Evolutionary conservation across 1,140 invertebrate species (phyloP).

Genomic region (Orchesella cincta): DNA sequence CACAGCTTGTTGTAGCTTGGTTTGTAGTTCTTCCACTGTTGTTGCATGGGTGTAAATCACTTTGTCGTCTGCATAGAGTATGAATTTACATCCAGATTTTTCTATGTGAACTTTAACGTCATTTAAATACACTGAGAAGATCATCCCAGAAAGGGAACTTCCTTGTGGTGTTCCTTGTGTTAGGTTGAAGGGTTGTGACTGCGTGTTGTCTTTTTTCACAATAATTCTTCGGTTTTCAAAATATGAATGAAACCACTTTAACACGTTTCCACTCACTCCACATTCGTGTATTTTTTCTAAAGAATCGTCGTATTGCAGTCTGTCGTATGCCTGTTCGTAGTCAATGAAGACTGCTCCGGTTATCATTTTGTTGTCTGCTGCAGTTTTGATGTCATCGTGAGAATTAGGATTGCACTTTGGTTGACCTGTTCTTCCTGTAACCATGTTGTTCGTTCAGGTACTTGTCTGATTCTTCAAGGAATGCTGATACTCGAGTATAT

Average conservation of each 20-base stretch:
- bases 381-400: conserved; percentile 1
- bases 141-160: not conserved
- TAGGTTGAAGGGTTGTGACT: not conserved
- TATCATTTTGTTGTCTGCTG: too few species aligned
- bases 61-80: not conserved
- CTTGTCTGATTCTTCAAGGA: not conserved
- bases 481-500: not conserved
- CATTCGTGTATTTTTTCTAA: not conserved
- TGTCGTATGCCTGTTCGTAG: not conserved
- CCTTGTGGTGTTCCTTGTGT: not conserved
- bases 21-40: not conserved
- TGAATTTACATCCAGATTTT: not conserved
- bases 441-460: not conserved
- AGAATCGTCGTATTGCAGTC: not conserved
- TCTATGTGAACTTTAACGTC: not conserved
- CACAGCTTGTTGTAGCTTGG: not conserved
- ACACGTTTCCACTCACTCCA: not conserved
- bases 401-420: conserved; percentile 1
- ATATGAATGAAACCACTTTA: not conserved
- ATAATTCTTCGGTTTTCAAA: not conserved
- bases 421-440: not conserved
- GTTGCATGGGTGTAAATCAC: not conserved
- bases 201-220: not conserved
- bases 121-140: not conserved
- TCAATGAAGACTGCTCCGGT: not conserved